Conservation (phyloP, 2,113 vertebrate species). For the Gymnobelideus leadbeateri region DNA sequence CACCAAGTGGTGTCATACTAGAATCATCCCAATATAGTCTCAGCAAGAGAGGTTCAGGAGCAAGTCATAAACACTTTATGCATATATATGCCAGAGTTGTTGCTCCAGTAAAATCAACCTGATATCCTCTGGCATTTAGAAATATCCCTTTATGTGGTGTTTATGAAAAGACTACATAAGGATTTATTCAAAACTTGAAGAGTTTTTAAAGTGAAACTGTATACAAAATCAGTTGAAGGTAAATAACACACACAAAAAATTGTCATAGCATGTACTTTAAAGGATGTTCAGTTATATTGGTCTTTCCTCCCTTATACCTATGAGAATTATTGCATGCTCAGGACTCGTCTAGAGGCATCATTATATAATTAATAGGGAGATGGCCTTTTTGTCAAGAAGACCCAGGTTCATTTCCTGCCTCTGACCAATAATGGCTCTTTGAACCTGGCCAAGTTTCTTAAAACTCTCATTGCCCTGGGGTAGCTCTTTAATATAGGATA, state of each 20-base stretch:
- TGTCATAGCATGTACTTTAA: neutral
- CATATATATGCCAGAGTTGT: no score
- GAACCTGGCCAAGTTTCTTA: neutral
- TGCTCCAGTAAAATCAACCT: no score
- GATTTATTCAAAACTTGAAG: conserved; percentile 42
- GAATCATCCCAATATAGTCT: conserved; percentile 48
- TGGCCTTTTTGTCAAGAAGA: neutral
- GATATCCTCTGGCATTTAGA: no score
- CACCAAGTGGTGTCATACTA: neutral
- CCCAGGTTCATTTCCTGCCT: neutral
- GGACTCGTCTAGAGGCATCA: neutral
- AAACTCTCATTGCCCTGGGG: neutral
- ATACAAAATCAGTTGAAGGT: conserved; percentile 18
- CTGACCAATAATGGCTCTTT: neutral
- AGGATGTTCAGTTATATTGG: neutral
- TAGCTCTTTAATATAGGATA: neutral
- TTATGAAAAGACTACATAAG: conserved; percentile 49
- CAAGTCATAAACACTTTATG: no score
- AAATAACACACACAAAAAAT: neutral
- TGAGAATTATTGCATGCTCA: neutral
- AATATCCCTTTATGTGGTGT: no score
- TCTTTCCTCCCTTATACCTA: neutral
- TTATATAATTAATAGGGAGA: neutral
- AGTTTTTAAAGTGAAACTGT: neutral
- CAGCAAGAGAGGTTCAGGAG: neutral